A percentile compares a stretch with the other conserved stretches of the same genome.
These are phyloP conservation scores for Dinothrombium tinctorium DNA, from an alignment of 1,140 invertebrate species.

Conservation along the genomic window DNA sequence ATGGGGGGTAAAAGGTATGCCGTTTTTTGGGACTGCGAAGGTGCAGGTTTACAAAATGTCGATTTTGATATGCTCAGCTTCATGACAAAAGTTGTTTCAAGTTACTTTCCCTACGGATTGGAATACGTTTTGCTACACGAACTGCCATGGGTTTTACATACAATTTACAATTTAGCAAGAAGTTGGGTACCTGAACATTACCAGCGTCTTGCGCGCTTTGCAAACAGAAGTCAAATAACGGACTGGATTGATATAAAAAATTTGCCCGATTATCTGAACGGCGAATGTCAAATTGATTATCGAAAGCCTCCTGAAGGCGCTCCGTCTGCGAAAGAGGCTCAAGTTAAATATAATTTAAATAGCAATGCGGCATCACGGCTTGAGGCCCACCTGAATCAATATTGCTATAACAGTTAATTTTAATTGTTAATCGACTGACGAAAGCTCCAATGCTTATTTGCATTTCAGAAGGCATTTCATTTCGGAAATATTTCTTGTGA, in stretches of 20 bases:
- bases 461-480: no score
- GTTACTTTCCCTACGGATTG: constrained; percentile 8
- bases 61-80: constrained; percentile 6
- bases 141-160: constrained; percentile 9
- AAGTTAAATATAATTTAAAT: neutral
- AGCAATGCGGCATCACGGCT: neutral
- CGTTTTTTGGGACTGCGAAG: constrained; percentile 5
- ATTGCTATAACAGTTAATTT: no score
- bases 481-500: no score
- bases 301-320: neutral
- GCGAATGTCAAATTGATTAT: constrained; percentile 1
- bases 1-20: neutral
- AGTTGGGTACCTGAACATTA: constrained; percentile 3
- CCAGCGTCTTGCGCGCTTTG: neutral
- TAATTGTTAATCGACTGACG: no score
- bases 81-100: constrained; percentile 1
- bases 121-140: constrained; percentile 11
- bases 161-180: constrained; percentile 3
- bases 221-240: constrained; percentile 4
- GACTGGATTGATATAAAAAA: constrained; percentile 9
- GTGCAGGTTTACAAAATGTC: constrained; percentile 3
- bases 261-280: constrained; percentile 13
- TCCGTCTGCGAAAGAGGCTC: neutral
- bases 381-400: neutral
- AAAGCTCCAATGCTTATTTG: no score